These are phyloP conservation scores for Ectropis crepuscularia DNA, from an alignment of 2,888 invertebrate genomes.

Conservation along the genomic window DNA sequence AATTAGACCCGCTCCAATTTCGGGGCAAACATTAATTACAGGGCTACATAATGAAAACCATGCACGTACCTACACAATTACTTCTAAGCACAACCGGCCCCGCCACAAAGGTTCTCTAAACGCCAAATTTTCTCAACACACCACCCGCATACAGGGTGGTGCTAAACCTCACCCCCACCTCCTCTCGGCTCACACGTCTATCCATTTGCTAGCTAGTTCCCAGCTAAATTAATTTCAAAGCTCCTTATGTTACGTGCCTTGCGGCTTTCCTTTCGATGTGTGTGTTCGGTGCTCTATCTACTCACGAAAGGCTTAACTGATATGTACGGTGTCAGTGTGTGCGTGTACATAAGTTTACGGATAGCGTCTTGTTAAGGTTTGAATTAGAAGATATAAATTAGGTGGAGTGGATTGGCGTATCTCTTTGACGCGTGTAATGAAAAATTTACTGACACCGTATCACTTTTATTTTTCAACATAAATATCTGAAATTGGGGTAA, in stretches of 20 bases:
- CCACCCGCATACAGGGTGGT: conserved; percentile 47
- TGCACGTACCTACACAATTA: conserved; percentile 71
- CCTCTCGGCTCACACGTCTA: conserved; percentile 80
- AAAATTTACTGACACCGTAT: too few species aligned
- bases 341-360: conserved; percentile 68
- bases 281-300: conserved; percentile 67
- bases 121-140: conserved; percentile 79
- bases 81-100: conserved; percentile 72
- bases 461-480: too few species aligned
- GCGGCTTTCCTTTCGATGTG: conserved; percentile 78
- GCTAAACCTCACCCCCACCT: conserved; percentile 59
- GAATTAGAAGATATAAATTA: conserved; percentile 81
- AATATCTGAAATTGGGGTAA: too few species aligned
- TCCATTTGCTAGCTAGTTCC: conserved; percentile 86
- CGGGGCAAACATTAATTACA: conserved; percentile 60
- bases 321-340: conserved; percentile 59
- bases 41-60: conserved; percentile 54
- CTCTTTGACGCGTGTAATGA: conserved; percentile 35
- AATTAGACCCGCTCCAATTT: conserved; percentile 40
- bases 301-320: conserved; percentile 80
- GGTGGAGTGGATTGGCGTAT: conserved; percentile 60
- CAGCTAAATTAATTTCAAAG: conserved; percentile 85
- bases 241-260: conserved; percentile 85
- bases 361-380: conserved; percentile 77
- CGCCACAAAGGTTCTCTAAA: conserved; percentile 81